Evolutionary conservation across 2,797 vertebrate genomes (phyloP).

Genomic region (Dallia pectoralis): DNA sequence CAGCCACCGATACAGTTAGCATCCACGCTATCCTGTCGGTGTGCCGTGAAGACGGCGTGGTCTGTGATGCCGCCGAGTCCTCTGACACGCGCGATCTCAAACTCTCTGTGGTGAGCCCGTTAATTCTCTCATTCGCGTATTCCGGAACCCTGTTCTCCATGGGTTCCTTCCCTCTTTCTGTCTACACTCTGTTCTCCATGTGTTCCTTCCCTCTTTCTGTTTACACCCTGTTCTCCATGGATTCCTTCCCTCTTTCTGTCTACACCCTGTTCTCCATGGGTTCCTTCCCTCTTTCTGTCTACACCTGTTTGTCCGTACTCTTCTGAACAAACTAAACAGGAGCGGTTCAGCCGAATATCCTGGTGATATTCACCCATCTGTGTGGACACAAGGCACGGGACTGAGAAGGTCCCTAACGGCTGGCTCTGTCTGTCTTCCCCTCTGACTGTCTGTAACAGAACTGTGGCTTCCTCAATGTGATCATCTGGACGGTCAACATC

Average conservation of each 20-base stretch:
- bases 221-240: neutral
- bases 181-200: too few species aligned
- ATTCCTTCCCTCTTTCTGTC: too few species aligned
- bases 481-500: conserved; percentile 75
- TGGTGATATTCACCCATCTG: neutral
- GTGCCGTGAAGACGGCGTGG: conserved; percentile 6
- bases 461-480: conserved; percentile 73
- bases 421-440: neutral
- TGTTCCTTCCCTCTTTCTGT: too few species aligned
- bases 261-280: neutral
- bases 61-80: too few species aligned
- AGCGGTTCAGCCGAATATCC: neutral
- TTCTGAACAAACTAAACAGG: neutral
- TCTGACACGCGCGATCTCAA: conserved; percentile 53
- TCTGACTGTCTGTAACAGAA: conserved; percentile 53
- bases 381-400: neutral
- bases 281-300: too few species aligned
- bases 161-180: neutral
- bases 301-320: neutral
- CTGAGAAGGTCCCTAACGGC: neutral
- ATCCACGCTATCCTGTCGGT: neutral
- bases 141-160: too few species aligned
- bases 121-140: too few species aligned
- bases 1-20: too few species aligned
- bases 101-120: conserved; percentile 73